Conservation (phyloP, 2,888 invertebrate species). For the Rhyacophila evoluta region DNA sequence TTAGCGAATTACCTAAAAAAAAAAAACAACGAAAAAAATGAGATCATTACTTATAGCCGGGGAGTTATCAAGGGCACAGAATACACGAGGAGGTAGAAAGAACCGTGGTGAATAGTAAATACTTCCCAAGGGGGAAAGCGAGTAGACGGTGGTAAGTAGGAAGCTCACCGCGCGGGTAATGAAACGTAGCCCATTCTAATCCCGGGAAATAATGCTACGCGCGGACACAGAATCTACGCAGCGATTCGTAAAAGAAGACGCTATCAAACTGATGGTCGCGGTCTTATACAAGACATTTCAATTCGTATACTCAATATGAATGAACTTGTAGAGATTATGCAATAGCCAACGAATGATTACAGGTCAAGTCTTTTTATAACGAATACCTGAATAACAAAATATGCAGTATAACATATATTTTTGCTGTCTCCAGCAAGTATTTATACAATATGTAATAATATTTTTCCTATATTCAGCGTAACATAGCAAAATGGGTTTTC, state of each 20-base stretch:
- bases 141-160: neutral
- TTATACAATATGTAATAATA: too few relatives aligned
- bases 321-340: too few relatives aligned
- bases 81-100: neutral
- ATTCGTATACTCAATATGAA: too few relatives aligned
- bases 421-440: too few relatives aligned
- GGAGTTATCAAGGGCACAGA: neutral
- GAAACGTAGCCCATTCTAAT: slow-evolving; percentile 43
- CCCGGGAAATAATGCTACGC: slow-evolving; percentile 29
- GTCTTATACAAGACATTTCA: too few relatives aligned
- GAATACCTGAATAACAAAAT: too few relatives aligned
- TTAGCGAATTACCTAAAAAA: too few relatives aligned
- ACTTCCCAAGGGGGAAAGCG: neutral
- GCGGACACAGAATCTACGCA: slow-evolving; percentile 1
- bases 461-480: too few relatives aligned
- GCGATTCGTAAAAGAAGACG: neutral
- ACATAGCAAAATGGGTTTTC: too few relatives aligned
- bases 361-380: too few relatives aligned
- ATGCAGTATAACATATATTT: too few relatives aligned
- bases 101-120: slow-evolving; percentile 12
- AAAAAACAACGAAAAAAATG: neutral
- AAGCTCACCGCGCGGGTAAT: slow-evolving; percentile 34
- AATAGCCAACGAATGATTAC: too few relatives aligned
- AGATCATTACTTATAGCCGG: neutral
- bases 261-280: neutral